These are phyloP conservation scores for Heteromyza rotundicornis DNA, from an alignment of 2,888 invertebrate species.

Conservation along the genomic window DNA sequence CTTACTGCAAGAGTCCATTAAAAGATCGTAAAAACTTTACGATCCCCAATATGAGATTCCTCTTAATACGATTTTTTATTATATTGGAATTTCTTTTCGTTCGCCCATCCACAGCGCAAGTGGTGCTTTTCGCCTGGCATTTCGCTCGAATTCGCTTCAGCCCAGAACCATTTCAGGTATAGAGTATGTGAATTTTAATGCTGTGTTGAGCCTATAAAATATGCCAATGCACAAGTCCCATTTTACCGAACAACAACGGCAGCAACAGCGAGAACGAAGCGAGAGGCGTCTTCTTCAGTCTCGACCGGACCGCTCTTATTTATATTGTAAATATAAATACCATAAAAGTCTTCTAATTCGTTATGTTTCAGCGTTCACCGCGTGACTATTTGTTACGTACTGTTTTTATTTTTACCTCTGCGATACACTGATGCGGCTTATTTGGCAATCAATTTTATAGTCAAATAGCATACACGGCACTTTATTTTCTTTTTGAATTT, in stretches of 20 bases:
- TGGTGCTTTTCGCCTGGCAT: conserved; percentile 33
- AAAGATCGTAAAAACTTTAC: conserved; percentile 62
- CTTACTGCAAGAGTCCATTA: conserved; percentile 60
- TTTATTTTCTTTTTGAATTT: too few species aligned
- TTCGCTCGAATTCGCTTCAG: conserved; percentile 29
- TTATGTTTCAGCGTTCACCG: conserved; percentile 5
- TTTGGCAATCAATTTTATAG: too few species aligned
- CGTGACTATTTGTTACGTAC: not conserved
- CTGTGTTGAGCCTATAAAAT: conserved; percentile 27
- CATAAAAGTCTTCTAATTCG: conserved; percentile 17
- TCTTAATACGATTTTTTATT: conserved; percentile 61
- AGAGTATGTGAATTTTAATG: conserved; percentile 39
- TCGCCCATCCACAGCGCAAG: conserved; percentile 29
- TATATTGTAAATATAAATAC: conserved; percentile 20
- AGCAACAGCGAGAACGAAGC: not conserved
- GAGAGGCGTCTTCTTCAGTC: not conserved
- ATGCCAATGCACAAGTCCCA: conserved; percentile 11
- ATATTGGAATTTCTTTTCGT: conserved; percentile 58
- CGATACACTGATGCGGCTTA: too few species aligned
- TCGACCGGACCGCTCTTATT: not conserved
- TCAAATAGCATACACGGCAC: too few species aligned
- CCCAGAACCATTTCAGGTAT: conserved; percentile 36
- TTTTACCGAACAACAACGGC: conserved; percentile 7
- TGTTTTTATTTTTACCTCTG: conserved; percentile 10
- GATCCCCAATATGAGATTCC: conserved; percentile 58